Conservation (phyloP, 2,888 invertebrate genomes). For the Orthosia cruda region DNA sequence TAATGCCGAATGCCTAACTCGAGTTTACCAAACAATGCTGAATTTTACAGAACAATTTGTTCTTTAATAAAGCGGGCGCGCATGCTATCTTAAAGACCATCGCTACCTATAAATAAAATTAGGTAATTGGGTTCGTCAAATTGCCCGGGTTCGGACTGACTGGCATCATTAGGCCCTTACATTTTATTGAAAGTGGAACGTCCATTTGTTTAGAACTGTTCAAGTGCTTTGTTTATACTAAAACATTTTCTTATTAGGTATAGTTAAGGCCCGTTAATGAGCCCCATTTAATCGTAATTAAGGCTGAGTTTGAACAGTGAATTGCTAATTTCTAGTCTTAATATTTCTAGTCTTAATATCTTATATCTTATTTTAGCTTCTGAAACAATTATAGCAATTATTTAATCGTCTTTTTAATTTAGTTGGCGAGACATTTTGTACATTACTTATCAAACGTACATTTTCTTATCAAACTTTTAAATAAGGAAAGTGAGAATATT, state of each 20-base stretch:
- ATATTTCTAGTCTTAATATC: slow-evolving; percentile 44
- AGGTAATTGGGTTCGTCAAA: slow-evolving; percentile 80
- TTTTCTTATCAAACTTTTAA: not conserved
- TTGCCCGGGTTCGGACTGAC: slow-evolving; percentile 72
- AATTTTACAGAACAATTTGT: slow-evolving; percentile 60
- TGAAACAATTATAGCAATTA: slow-evolving; percentile 9
- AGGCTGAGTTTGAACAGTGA: slow-evolving; percentile 40
- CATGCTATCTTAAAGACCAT: slow-evolving; percentile 65
- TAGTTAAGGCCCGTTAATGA: slow-evolving; percentile 62
- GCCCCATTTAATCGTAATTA: slow-evolving; percentile 66
- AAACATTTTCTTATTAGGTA: slow-evolving; percentile 68
- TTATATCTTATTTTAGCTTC: slow-evolving; percentile 34
- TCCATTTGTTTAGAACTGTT: slow-evolving; percentile 68
- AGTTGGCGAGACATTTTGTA: not conserved
- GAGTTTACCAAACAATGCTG: slow-evolving; percentile 42
- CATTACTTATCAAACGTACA: not conserved
- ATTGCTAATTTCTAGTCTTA: slow-evolving; percentile 49
- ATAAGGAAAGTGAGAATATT: not conserved
- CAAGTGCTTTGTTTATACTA: slow-evolving; percentile 65
- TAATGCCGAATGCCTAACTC: slow-evolving; percentile 20
- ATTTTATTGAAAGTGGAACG: slow-evolving; percentile 74
- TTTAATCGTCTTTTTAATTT: slow-evolving; percentile 1
- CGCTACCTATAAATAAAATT: slow-evolving; percentile 77
- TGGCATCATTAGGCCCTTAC: slow-evolving; percentile 75
- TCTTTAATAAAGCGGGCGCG: slow-evolving; percentile 39